A percentile compares a stretch with the other conserved stretches of the same genome.
phyloP scores from a whole-genome alignment of 2,888 invertebrate genomes.

The Lordiphosa fenestrarum region DNA sequence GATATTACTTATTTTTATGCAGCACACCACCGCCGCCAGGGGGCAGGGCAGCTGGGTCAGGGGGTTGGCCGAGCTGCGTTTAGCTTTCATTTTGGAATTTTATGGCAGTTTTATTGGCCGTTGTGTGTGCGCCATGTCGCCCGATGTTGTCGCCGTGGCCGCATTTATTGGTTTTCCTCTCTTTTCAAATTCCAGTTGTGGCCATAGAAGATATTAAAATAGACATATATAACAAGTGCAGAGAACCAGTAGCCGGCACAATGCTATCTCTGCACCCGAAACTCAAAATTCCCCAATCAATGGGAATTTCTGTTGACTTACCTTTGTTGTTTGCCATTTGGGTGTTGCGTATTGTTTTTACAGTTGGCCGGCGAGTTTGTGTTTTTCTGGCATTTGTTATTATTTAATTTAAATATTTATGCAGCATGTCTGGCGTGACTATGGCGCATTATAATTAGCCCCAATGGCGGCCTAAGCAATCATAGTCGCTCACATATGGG shows the following conservation, averaged over 20 bases:
- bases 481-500: too few relatives aligned
- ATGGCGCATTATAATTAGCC: slow-evolving; percentile 59
- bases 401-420: slow-evolving; percentile 71
- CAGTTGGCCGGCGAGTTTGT: slow-evolving; percentile 58
- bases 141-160: slow-evolving; percentile 36
- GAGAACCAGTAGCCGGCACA: slow-evolving; percentile 9
- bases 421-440: slow-evolving; percentile 68
- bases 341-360: slow-evolving; percentile 62
- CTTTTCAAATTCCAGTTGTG: slow-evolving; percentile 33
- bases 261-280: slow-evolving; percentile 6
- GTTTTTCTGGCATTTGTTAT: slow-evolving; percentile 57
- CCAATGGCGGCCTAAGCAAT: not conserved
- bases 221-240: slow-evolving; percentile 14
- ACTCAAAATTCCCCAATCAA: too few relatives aligned
- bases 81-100: slow-evolving; percentile 68
- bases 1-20: slow-evolving; percentile 74
- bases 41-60: slow-evolving; percentile 11
- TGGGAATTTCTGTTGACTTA: slow-evolving; percentile 12
- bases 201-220: slow-evolving; percentile 62
- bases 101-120: slow-evolving; percentile 63
- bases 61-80: slow-evolving; percentile 37
- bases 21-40: slow-evolving; percentile 50
- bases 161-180: slow-evolving; percentile 64
- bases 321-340: slow-evolving; percentile 16
- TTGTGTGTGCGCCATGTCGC: slow-evolving; percentile 35